These are phyloP conservation scores for Patagioenas fasciata DNA, from an alignment of 2,113 vertebrate genomes.

Conservation along the genomic window DNA sequence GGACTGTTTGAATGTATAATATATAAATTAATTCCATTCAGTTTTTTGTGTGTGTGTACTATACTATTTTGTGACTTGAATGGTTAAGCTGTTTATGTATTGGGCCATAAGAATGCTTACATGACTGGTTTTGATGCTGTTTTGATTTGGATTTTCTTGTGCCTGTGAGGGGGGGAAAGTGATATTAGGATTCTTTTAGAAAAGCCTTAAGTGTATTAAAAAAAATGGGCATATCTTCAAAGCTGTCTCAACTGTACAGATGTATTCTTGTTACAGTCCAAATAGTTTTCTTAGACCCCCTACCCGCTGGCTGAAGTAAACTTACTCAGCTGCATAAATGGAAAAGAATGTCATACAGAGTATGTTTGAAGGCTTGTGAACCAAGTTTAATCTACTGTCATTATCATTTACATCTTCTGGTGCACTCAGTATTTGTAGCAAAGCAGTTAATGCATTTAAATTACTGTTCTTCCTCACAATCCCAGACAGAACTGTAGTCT, in stretches of 20 bases:
- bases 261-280: background rate
- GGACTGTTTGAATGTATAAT: background rate
- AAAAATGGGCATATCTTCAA: conserved; percentile 21
- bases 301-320: conserved; percentile 12
- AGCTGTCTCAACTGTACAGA: conserved; percentile 8
- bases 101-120: background rate
- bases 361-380: conserved; percentile 23
- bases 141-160: background rate
- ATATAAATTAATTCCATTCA: background rate
- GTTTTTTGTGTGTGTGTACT: background rate
- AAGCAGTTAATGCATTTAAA: background rate
- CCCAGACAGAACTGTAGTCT: background rate
- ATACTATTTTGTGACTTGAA: background rate
- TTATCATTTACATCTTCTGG: background rate
- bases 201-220: background rate
- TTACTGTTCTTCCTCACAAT: background rate
- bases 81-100: background rate
- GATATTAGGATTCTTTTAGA: background rate
- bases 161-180: background rate
- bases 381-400: conserved; percentile 6
- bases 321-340: conserved; percentile 56
- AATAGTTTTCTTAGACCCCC: conserved; percentile 11
- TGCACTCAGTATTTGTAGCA: background rate
- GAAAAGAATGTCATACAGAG: conserved; percentile 44
- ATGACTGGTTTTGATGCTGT: background rate